Percentiles rank a stretch among this genome's conserved stretches.
These are phyloP conservation scores for Patiria miniata DNA, from an alignment of 35 echinoderm and acorn worm genomes.

Conservation along the genomic window DNA sequence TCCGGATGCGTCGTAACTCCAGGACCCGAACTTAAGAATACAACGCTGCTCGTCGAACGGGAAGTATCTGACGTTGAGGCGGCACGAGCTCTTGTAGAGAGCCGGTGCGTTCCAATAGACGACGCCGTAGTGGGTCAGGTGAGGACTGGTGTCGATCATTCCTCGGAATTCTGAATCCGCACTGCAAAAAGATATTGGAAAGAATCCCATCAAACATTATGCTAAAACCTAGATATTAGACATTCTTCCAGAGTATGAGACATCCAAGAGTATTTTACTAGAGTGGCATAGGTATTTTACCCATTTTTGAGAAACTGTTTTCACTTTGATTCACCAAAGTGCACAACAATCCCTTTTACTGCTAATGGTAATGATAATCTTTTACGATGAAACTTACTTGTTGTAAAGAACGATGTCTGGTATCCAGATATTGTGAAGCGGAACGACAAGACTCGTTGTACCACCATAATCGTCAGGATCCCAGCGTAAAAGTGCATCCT, in stretches of 20 bases:
- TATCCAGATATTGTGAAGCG: conserved; percentile 27
- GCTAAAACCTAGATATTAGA: no score
- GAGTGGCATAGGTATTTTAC: no score
- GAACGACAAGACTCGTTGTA: neutral
- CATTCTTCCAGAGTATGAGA: no score
- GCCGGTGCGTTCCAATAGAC: conserved; percentile 52
- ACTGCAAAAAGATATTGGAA: neutral
- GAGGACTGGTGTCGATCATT: neutral
- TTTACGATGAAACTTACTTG: conserved; percentile 51
- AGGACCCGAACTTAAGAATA: conserved; percentile 45
- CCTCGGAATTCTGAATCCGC: conserved; percentile 43
- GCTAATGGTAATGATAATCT: no score
- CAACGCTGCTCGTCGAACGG: conserved; percentile 55
- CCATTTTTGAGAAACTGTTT: no score
- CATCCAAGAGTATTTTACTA: no score
- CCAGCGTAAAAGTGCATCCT: conserved; percentile 23
- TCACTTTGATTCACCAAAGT: no score
- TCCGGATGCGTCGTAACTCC: conserved; percentile 37
- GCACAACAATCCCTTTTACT: no score
- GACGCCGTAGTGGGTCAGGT: neutral
- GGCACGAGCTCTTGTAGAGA: conserved; percentile 52
- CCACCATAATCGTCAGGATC: conserved; percentile 3
- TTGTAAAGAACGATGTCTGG: conserved; percentile 40
- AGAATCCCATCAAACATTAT: no score
- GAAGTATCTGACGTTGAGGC: conserved; percentile 52